Evolutionary conservation across 2,113 vertebrate species (phyloP), one percentile per base, ranked within the genome.

Genomic region (Zapus hudsonius): DNA sequence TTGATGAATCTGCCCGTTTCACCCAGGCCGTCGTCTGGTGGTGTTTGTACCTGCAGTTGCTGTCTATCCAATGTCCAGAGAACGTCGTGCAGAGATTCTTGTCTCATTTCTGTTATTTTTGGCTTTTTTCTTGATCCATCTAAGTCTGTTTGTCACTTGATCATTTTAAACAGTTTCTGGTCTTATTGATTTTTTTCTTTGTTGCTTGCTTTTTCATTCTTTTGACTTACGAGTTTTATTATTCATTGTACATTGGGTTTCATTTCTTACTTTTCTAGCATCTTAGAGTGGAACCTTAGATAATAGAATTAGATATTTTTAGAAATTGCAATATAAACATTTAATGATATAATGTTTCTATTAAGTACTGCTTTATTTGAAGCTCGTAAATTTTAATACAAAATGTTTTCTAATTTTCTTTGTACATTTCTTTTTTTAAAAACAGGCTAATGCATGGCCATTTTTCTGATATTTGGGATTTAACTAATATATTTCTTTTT

Each of bases 171-270:
- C 5, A 75, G 76, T 33, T 6, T 69, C 85, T 55, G 7, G 5
- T 66, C 91, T 95, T 74, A 85, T 74, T 69, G 69, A 69, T 82
- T 91, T 90, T 83, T 86, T 55, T 67, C 57, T 70, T 89, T 25
- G 42, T 85, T 63, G 12, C 69, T 85, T 94, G 47, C 33, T 95
- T 89, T 76, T 76, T n/a, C 15, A 81, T 92, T 88, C 88, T 81
- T 91, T 69, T 92, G 73, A 91, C 78, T 89, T 86, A 91, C 22
- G 69, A 7, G 72, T 87, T 75, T 88, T 82, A 69, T 86, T 86
- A 67, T 69, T 87, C 3, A 20, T 83, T 78, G 12, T 86, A 69
- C 70, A 83, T 94, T 83, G 31, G 31, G 36, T 55, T 80, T 90
- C 19, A 80, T 40, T 52, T 91, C 4, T 67, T 90, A 57, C 57